phyloP scores from a whole-genome alignment of 2,888 invertebrate species.

The Caenorhabditis sinica region DNA sequence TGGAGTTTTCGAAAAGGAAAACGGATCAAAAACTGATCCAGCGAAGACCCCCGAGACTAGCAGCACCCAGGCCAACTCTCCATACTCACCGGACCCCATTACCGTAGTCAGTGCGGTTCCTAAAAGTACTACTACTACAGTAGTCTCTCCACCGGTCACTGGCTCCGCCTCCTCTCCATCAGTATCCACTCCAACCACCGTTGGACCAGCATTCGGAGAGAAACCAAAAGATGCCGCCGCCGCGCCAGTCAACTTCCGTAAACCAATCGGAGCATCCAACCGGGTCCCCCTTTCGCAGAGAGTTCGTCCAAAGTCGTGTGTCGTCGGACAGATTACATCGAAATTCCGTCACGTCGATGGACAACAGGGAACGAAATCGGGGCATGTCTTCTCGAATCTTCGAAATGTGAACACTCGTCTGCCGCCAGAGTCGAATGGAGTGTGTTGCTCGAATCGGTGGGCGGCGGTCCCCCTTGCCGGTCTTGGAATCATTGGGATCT shows the following conservation, averaged over 20 bases:
- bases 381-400: slow-evolving; percentile 77
- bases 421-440: slow-evolving; percentile 78
- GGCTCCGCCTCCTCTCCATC: slow-evolving; percentile 59
- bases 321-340: slow-evolving; percentile 79
- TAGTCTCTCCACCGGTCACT: slow-evolving; percentile 18
- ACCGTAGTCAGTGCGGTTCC: slow-evolving; percentile 20
- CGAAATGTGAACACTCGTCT: slow-evolving; percentile 81
- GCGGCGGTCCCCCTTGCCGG: slow-evolving; percentile 92
- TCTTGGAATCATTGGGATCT: slow-evolving; percentile 92
- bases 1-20: slow-evolving; percentile 54
- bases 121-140: not conserved
- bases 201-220: slow-evolving; percentile 52
- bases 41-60: slow-evolving; percentile 38
- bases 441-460: slow-evolving; percentile 58
- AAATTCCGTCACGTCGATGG: slow-evolving; percentile 81
- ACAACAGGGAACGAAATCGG: slow-evolving; percentile 69
- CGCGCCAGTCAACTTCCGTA: slow-evolving; percentile 45
- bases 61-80: slow-evolving; percentile 55
- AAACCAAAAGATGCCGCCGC: slow-evolving; percentile 43
- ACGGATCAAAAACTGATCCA: slow-evolving; percentile 16
- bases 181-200: slow-evolving; percentile 48
- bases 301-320: slow-evolving; percentile 77
- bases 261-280: slow-evolving; percentile 63
- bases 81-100: slow-evolving; percentile 57
- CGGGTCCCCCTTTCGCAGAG: slow-evolving; percentile 62